A percentile compares a stretch with the other conserved stretches of the same genome.
These are phyloP conservation scores for Trichomycterus rosablanca DNA, from an alignment of 2,113 vertebrate genomes.

Conservation along the genomic window DNA sequence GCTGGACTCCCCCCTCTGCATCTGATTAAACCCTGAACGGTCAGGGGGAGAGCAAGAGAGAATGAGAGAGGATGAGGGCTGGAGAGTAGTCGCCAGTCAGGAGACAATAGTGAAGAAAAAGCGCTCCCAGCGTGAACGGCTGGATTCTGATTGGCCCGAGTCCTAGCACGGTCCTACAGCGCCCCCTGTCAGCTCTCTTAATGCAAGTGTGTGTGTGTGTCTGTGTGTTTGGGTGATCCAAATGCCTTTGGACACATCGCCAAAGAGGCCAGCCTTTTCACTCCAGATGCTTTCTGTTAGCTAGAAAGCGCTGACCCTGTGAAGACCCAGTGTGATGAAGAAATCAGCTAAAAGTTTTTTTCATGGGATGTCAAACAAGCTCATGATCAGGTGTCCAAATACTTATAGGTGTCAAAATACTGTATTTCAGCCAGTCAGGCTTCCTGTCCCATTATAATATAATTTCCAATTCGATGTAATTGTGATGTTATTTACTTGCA, in stretches of 20 bases:
- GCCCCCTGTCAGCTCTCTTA: conserved; percentile 51
- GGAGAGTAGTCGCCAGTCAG: background rate
- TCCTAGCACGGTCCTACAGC: conserved; percentile 54
- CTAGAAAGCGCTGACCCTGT: conserved; percentile 19
- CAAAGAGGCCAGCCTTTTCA: conserved; percentile 36
- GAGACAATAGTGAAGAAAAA: conserved; percentile 49
- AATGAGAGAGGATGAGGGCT: conserved; percentile 9
- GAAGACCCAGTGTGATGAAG: conserved; percentile 22
- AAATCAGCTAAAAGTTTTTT: background rate
- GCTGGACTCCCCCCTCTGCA: conserved; percentile 44
- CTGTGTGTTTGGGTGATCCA: conserved; percentile 22
- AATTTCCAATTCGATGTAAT: no score
- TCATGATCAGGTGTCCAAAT: no score
- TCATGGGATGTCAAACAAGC: no score
- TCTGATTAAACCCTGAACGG: conserved; percentile 57
- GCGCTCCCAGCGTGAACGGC: conserved; percentile 62
- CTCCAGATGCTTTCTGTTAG: conserved; percentile 35
- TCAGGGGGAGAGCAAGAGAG: conserved; percentile 47
- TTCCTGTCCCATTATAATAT: no score
- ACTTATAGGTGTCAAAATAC: no score
- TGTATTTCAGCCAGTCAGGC: no score
- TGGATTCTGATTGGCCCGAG: conserved; percentile 55
- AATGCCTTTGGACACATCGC: conserved; percentile 37
- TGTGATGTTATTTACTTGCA: no score
- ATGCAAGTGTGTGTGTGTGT: background rate